Conservation (phyloP, 2,888 invertebrate species). For the Aricia artaxerxes region DNA sequence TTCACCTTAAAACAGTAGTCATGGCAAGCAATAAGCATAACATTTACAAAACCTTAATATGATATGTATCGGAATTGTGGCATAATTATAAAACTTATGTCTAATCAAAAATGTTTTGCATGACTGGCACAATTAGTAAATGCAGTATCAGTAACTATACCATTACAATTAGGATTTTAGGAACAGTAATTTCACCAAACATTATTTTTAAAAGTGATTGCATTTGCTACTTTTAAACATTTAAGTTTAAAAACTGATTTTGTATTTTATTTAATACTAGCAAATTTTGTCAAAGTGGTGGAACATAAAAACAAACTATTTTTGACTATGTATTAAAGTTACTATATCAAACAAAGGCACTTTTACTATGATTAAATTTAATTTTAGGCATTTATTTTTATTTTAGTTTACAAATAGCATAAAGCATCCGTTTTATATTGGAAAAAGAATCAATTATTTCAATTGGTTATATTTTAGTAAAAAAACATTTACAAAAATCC, state of each 20-base stretch:
- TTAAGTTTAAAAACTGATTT: background rate
- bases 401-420: background rate
- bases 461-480: background rate
- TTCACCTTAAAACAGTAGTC: background rate
- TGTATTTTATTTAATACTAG: background rate
- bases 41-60: background rate
- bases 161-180: conserved; percentile 29
- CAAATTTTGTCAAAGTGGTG: background rate
- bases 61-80: background rate
- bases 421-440: background rate
- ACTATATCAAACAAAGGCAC: conserved; percentile 6
- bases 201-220: conserved; percentile 10
- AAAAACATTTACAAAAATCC: background rate
- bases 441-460: background rate
- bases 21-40: background rate
- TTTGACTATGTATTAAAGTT: background rate
- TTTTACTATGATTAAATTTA: background rate
- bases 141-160: conserved; percentile 34
- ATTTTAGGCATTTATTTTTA: background rate
- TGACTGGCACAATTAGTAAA: conserved; percentile 33
- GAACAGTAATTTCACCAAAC: conserved; percentile 28
- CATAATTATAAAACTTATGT: background rate
- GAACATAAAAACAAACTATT: background rate
- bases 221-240: background rate
- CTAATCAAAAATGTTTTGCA: conserved; percentile 1